Evolutionary conservation across 2,113 vertebrate species (phyloP).

Genomic region (Myanophis thanlyinensis): DNA sequence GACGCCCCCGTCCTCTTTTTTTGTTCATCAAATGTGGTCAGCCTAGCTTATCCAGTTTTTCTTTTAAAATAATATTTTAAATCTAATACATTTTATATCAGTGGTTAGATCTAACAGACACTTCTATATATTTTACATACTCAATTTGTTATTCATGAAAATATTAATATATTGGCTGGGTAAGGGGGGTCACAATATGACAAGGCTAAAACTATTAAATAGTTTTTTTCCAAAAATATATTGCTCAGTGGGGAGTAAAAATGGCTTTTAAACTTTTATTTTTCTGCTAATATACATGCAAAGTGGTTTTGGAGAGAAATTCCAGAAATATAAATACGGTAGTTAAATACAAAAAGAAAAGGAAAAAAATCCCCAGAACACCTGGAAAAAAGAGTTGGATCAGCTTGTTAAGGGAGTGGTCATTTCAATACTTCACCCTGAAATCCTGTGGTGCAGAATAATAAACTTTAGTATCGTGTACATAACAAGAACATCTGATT

Average conservation of each 20-base stretch:
- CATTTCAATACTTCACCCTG: neutral
- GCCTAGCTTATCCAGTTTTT: too few species aligned
- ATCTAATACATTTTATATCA: too few species aligned
- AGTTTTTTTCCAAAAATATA: neutral
- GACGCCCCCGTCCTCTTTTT: too few species aligned
- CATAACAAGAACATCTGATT: neutral
- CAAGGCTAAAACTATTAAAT: neutral
- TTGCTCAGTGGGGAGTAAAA: neutral
- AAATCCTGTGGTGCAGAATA: neutral
- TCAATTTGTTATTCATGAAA: neutral
- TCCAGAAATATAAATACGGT: neutral
- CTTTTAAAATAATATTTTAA: neutral
- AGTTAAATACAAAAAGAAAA: neutral
- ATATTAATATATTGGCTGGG: neutral
- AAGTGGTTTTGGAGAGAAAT: neutral
- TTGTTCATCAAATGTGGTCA: too few species aligned
- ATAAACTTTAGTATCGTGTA: neutral
- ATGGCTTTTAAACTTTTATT: neutral
- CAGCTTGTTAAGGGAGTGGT: constrained; percentile 7
- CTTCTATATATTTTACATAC: neutral
- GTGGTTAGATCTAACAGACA: neutral
- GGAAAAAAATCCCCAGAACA: neutral
- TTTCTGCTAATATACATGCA: neutral
- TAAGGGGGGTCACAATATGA: neutral
- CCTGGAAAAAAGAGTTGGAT: neutral